Evolutionary conservation across 2,888 invertebrate species (phyloP).

Genomic region (Leuctra nigra): DNA sequence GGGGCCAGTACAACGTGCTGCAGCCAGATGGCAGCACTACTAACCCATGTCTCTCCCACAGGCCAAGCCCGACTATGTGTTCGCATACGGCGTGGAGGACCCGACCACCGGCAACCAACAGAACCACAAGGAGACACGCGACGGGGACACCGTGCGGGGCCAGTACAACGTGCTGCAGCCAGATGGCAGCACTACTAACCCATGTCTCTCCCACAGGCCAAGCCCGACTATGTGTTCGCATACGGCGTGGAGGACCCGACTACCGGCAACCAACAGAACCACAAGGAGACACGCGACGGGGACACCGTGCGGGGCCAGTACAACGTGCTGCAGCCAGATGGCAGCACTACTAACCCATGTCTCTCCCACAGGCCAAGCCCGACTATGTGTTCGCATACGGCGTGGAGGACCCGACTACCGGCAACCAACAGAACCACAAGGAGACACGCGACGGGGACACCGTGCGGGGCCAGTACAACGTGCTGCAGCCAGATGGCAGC

Average conservation of each 20-base stretch:
- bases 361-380: constrained; percentile 67
- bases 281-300: constrained; percentile 64
- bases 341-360: too few species aligned
- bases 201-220: too few species aligned
- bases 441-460: constrained; percentile 66
- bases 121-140: constrained; percentile 62
- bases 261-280: constrained; percentile 65
- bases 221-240: constrained; percentile 67
- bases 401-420: constrained; percentile 64
- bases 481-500: constrained; percentile 69
- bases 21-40: constrained; percentile 69
- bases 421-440: constrained; percentile 65
- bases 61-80: constrained; percentile 70
- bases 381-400: constrained; percentile 71
- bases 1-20: constrained; percentile 64
- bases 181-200: constrained; percentile 64
- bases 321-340: constrained; percentile 66
- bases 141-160: constrained; percentile 64
- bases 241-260: constrained; percentile 70
- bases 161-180: constrained; percentile 68
- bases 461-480: constrained; percentile 63
- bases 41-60: too few species aligned
- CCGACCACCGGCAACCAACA: constrained; percentile 65
- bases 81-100: constrained; percentile 70
- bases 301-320: constrained; percentile 68